These are phyloP conservation scores for Chiloscyllium plagiosum DNA, from an alignment of 2,113 vertebrate genomes.

Conservation along the genomic window DNA sequence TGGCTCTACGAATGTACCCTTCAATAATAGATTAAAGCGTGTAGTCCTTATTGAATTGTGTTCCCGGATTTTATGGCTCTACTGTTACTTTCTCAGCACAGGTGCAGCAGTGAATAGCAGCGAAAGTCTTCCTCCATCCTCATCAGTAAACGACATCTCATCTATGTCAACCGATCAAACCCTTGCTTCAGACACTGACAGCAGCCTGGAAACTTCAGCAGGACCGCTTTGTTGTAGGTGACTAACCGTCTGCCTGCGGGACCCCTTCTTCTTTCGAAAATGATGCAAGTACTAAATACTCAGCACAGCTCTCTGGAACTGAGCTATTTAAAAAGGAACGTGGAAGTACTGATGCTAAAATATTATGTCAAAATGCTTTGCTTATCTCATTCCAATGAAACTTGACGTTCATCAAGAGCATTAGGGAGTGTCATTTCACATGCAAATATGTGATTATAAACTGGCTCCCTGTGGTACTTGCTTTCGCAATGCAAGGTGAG, in stretches of 20 bases:
- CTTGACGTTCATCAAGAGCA: conserved; percentile 56
- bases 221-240: conserved; percentile 99
- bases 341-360: conserved; percentile 62
- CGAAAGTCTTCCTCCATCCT: conserved; percentile 96
- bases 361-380: conserved; percentile 93
- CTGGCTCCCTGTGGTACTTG: conserved; percentile 62
- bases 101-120: conserved; percentile 99
- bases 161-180: conserved; percentile 99
- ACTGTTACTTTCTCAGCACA: conserved; percentile 96
- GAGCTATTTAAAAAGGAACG: conserved; percentile 62
- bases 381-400: conserved; percentile 75
- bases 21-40: not conserved
- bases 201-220: conserved; percentile 97
- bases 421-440: conserved; percentile 64
- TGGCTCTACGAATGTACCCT: not conserved
- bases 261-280: conserved; percentile 96
- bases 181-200: conserved; percentile 98
- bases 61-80: conserved; percentile 74
- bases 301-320: conserved; percentile 80
- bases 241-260: conserved; percentile 99
- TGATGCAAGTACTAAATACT: conserved; percentile 62
- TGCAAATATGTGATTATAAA: conserved; percentile 76
- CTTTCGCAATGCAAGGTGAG: conserved; percentile 76
- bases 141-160: conserved; percentile 97
- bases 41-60: not conserved